phyloP scores from a whole-genome alignment of 2,113 vertebrate genomes.

The Syrrhaptes paradoxus region DNA sequence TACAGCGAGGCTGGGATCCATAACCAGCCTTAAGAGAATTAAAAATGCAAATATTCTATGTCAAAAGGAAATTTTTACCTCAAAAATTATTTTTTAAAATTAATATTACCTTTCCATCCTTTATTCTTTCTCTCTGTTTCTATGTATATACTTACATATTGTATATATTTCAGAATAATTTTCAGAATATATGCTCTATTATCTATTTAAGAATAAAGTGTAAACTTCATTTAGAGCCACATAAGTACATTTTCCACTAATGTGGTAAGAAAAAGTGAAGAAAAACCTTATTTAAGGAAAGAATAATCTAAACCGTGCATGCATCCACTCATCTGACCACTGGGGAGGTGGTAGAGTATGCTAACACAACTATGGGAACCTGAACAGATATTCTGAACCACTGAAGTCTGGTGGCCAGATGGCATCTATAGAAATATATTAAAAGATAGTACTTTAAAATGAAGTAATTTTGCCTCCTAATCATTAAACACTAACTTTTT shows the following conservation, averaged over 20 bases:
- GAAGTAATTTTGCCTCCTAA: background rate
- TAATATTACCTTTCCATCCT: background rate
- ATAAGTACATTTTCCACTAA: background rate
- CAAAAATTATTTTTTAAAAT: background rate
- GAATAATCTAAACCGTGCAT: background rate
- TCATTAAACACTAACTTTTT: background rate
- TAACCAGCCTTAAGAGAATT: background rate
- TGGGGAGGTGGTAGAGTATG: background rate
- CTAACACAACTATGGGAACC: background rate
- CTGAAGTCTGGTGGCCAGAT: background rate
- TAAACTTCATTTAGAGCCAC: background rate
- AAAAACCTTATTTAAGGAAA: background rate
- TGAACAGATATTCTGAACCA: background rate
- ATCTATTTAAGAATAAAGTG: background rate
- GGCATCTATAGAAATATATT: background rate
- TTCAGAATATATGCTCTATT: background rate
- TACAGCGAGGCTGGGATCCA: background rate
- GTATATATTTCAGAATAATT: background rate
- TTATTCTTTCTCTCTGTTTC: background rate
- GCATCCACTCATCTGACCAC: background rate
- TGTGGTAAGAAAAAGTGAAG: background rate
- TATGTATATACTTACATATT: background rate
- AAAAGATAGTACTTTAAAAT: background rate
- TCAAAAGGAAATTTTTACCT: background rate
- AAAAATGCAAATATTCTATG: background rate